Base-by-base conservation (phyloP, 2,797 vertebrate species). In the Lycodopsis pacificus region DNA sequence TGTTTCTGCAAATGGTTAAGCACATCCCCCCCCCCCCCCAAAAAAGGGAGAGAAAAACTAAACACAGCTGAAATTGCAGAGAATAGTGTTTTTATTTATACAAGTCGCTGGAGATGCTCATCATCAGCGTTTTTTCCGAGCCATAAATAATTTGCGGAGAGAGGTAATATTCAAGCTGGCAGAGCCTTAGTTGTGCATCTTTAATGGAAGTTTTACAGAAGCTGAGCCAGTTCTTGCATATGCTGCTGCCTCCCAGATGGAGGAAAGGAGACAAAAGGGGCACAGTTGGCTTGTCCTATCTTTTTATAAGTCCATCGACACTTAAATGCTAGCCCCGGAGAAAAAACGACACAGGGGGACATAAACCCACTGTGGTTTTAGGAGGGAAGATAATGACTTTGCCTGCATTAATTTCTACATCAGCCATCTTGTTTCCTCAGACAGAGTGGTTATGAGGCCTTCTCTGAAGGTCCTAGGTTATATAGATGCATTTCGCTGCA, bases 161-260 rank as follows among this genome's bases (percentile, higher is more conserved):
- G 94, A 94, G 93, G 95, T 96, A 96, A 96, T 96, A 95, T 95
- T 95, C 95, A 95, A 96, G 95, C 95, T 96, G 95, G 95, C 93
- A 91, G 93, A 96, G 94, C 93, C 93, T 95, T 95, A 96, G 93
- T 96, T 96, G 95, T 95, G 94, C 95, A 96, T 96, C 95, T 95
- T 96, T 95, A 96, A 96, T 96, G 95, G 95, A 94, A 93, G 88
- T 95, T 95, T 96, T 95, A 95, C 95, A 96, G 95, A 96, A 95
- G 94, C 92, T 46, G 88, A 92, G 94, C 92, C 94, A 95, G 95
- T 94, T 94, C 91, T 82, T 93, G 92, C 95, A 95, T 96, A 95
- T 96, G 95, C 92, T 91, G 91, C 89, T 82, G 83, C 86, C 88
- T 92, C 91, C 93, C 95, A 95, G 94, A 96, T 94, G 94, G 94